A percentile compares a stretch with the other conserved stretches of the same genome.
Evolutionary conservation across 1,140 invertebrate species (phyloP).

Genomic region (Subanguina moxae): DNA sequence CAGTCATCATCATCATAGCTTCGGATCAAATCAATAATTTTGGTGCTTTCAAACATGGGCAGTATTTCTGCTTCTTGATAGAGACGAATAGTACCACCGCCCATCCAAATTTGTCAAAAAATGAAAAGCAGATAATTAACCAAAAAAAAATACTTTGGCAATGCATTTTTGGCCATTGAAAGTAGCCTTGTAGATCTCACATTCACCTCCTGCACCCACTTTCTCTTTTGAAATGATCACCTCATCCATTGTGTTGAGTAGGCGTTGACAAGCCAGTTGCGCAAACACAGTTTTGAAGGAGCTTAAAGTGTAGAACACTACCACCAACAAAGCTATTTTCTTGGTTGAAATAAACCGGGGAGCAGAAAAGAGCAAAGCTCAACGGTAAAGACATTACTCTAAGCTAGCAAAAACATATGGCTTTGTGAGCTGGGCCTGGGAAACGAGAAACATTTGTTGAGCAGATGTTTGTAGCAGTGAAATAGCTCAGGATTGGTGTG

Average conservation of each 20-base stretch:
- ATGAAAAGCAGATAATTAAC: not conserved
- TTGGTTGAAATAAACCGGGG: too few relatives aligned
- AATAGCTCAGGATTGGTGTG: too few relatives aligned
- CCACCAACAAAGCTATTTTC: too few relatives aligned
- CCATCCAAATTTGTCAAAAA: not conserved
- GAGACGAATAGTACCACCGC: not conserved
- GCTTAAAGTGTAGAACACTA: too few relatives aligned
- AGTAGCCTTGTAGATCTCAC: not conserved
- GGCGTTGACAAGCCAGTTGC: not conserved
- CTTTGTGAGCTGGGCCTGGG: too few relatives aligned
- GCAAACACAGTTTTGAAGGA: too few relatives aligned
- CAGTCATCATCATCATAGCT: not conserved
- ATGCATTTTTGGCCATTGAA: conserved; percentile 6
- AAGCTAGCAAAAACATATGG: too few relatives aligned
- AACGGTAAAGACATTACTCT: too few relatives aligned
- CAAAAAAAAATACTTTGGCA: not conserved
- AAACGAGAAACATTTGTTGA: too few relatives aligned
- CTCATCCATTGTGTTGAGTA: not conserved
- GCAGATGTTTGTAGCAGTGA: too few relatives aligned
- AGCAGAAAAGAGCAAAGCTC: too few relatives aligned
- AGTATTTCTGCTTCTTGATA: not conserved
- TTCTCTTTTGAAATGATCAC: not conserved
- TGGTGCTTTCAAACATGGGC: not conserved
- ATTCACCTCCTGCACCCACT: not conserved
- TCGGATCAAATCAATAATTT: not conserved